Evolutionary conservation across 1,140 invertebrate genomes (phyloP), one percentile per base, ranked within the genome.

Genomic region (Caenorhabditis latens): DNA sequence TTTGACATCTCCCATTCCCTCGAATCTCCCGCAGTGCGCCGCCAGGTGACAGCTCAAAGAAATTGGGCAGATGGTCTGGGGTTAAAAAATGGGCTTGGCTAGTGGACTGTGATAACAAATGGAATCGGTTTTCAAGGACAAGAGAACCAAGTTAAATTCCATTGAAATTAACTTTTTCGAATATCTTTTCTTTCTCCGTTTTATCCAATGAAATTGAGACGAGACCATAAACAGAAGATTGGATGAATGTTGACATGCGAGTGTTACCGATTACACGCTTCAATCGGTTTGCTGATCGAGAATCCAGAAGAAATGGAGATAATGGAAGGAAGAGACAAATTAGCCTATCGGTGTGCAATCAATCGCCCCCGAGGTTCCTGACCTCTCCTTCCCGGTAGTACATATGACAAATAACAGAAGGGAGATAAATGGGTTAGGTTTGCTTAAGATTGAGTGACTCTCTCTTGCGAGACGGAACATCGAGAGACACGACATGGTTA

Each of bases 1-100:
- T 79, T 79, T 79, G 71, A 79, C 71, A 79, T 53, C 24, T 46
- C 67, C 1, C 6, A n/a, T 79, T 46, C 24, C 71, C 71, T 46
- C 67, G 0, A n/a, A n/a, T 79, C 71, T 50, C 71, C 71, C 71
- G 71, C 71, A 71, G 65, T 48, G 65, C 46, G 43, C 16, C 67
- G 67, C 71, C 71, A 79, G 71, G 71, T 79, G 71, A 79, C 71
- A 79, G 71, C 71, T 79, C 71, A 79, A 79, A 50, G 71, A 19
- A 79, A 24, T 24, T 40, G 40, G 71, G 71, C 71, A 79, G 71
- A 42, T 79, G 71, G 71, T 42, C n/a, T 24, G 42, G 1, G n/a
- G 65, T 46, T 14, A 71, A 71, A 46, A 71, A 71, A 32, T 71
- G 71, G 46, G 61, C 8, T 9, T 40, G 16, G 50, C 13, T 53